These are phyloP conservation scores for Synanthedon vespiformis DNA, from an alignment of 2,888 invertebrate genomes.

Conservation along the genomic window DNA sequence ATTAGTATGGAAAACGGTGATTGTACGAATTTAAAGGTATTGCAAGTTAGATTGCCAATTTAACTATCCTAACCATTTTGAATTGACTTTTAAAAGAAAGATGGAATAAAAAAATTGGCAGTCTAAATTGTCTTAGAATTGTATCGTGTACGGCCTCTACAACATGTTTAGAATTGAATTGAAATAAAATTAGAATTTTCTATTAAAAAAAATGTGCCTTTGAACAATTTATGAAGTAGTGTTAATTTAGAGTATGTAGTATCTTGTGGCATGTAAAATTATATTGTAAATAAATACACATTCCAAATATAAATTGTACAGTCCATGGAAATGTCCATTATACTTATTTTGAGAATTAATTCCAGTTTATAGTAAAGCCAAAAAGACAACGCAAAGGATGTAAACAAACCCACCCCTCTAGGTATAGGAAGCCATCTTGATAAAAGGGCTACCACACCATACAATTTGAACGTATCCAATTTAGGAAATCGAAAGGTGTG, in stretches of 20 bases:
- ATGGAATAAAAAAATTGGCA: no score
- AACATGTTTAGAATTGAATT: constrained; percentile 8
- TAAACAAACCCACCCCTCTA: no score
- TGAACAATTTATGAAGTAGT: constrained; percentile 54
- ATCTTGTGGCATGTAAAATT: constrained; percentile 33
- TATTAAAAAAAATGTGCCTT: constrained; percentile 65
- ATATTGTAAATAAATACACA: neutral
- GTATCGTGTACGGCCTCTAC: neutral
- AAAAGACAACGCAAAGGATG: no score
- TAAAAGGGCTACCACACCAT: no score
- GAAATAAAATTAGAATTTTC: constrained; percentile 40
- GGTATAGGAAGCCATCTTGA: no score
- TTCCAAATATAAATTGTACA: constrained; percentile 4
- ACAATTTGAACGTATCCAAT: no score
- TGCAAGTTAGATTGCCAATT: no score
- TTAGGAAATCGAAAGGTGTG: no score
- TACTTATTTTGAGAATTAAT: no score
- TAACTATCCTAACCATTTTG: neutral
- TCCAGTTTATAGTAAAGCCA: no score
- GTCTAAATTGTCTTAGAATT: no score
- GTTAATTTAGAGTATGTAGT: constrained; percentile 42
- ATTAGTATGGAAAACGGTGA: constrained; percentile 5
- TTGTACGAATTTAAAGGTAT: constrained; percentile 2
- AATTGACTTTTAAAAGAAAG: neutral
- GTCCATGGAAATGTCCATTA: neutral